Base-by-base conservation (phyloP, 2,888 invertebrate species). In the Argyresthia goedartella region DNA sequence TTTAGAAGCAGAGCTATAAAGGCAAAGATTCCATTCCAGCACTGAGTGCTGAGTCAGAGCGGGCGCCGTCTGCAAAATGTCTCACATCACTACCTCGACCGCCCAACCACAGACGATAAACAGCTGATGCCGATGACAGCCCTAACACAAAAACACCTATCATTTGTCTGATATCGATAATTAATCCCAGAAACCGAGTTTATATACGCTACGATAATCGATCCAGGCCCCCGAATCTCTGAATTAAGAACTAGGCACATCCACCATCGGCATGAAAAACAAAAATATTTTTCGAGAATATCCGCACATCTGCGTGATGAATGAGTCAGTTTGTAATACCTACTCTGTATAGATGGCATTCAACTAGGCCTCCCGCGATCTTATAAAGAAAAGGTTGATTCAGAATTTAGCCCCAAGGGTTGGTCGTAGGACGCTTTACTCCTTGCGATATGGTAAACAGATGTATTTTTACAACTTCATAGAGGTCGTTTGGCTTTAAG, bases 61-160 rank as follows among this genome's bases (percentile, higher is more conserved):
- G 81, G 81, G 85, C 85, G 84, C 85, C 85, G 85, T 85, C 85
- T 85, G 85, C 85, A 85, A 85, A 86, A 84, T 71, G 84, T 84
- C 84, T 85, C 82, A 77, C 7, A 25, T 15, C 35, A 15, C 13
- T 25, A 34, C 50, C 34, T 16, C 15, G 15, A 25, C 25, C 35
- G 36, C 11, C 15, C 14, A 49, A 35, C 44, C 14, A 44, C 44
- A 15, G 44, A n/a, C 13, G 1, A 48, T 25, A 45, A 14, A 45
- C 11, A 14, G n/a, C n/a, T n/a, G n/a, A 8, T 10, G 4, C 9
- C 44, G 44, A 44, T 44, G 44, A 44, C 44, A 44, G 44, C 44
- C 14, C 44, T 44, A 13, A 44, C 14, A 14, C 44, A n/a, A 44
- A 44, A 44, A 25, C 25, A 25, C 25, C 25, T 25, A 25, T 25